A percentile compares a stretch with the other conserved stretches of the same genome.
Evolutionary conservation across 2,113 vertebrate genomes (phyloP).

Genomic region (Pseudopodoces humilis): DNA sequence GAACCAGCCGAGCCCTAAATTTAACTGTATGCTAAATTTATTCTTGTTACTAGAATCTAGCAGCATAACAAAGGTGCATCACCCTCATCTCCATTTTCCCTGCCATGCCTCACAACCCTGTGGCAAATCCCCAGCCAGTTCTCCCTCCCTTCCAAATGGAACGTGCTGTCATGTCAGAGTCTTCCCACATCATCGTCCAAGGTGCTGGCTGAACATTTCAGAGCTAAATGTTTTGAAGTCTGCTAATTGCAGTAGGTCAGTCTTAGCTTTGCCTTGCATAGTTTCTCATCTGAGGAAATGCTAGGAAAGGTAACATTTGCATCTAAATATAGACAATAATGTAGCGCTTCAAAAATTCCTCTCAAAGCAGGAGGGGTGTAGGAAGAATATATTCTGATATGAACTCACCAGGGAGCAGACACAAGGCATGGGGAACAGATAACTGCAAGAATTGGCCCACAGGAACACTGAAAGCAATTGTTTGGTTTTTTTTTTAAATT

Average conservation of each 20-base stretch:
- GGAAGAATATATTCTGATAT: background rate
- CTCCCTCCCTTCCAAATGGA: background rate
- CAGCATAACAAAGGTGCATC: background rate
- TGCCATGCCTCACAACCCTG: background rate
- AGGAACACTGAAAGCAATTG: background rate
- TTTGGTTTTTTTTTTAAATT: background rate
- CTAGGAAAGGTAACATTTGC: background rate
- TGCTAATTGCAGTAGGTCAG: background rate
- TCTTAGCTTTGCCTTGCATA: background rate
- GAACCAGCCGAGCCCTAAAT: background rate
- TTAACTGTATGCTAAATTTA: slow-evolving; percentile 28
- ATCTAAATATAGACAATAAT: background rate
- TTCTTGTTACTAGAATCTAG: background rate
- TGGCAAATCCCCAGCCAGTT: background rate
- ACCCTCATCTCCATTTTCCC: slow-evolving; percentile 4
- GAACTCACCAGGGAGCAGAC: background rate
- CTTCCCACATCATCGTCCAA: background rate
- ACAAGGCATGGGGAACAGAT: background rate
- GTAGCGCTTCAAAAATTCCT: background rate
- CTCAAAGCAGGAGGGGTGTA: background rate
- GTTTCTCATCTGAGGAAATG: background rate
- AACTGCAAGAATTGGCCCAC: background rate
- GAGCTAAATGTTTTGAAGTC: background rate
- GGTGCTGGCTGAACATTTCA: background rate
- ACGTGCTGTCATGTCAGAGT: background rate